Evolutionary conservation across 2,888 invertebrate genomes (phyloP), one percentile per base, ranked within the genome.

Genomic region (Synanthedon tipuliformis): DNA sequence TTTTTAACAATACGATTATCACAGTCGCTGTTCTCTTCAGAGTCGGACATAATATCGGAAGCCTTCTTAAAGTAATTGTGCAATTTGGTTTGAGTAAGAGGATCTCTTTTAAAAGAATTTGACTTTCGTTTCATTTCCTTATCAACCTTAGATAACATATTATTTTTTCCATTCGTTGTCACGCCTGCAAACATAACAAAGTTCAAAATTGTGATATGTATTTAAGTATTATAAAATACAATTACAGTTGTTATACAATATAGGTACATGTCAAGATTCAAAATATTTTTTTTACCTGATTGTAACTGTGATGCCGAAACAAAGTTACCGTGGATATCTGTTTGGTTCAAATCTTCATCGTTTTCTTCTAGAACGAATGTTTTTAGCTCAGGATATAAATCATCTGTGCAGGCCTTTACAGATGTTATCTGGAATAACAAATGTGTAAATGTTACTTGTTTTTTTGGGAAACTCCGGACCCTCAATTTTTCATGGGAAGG

Each of bases 381-480:
- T 66, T 86, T 83, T 27, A 93, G 71, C 41, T 84, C 68, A 7
- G 90, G 89, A 65, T 89, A 88, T 40, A 92, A 72, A 53, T 65
- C 58, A 48, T 78, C 77, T 57, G 67, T 91, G 57, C 81, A 80
- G 55, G 89, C 88, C 67, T 92, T 92, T 51, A 93, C 88, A 40
- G 84, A 76, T 34, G 90, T 76, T 69, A 93, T 88, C 93, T 93
- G 62, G 48, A 87, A 78, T 53, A 12, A 45, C 15, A 45, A 45
- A 45, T 45, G 34, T 10, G 10, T 34, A 34, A 34, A 10, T 34
- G 34, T 34, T 3, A 34, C 1, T 34, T 3, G 10, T 10, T 8
- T 8, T 34, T 34, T 34, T 34, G 8, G 8, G 3, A 34, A 34
- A 34, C 34, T 34, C 34, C 10, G 7, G 3, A n/a, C n/a, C n/a